Conservation (phyloP, 2,888 invertebrate species). For the Lucinisca nassula region DNA sequence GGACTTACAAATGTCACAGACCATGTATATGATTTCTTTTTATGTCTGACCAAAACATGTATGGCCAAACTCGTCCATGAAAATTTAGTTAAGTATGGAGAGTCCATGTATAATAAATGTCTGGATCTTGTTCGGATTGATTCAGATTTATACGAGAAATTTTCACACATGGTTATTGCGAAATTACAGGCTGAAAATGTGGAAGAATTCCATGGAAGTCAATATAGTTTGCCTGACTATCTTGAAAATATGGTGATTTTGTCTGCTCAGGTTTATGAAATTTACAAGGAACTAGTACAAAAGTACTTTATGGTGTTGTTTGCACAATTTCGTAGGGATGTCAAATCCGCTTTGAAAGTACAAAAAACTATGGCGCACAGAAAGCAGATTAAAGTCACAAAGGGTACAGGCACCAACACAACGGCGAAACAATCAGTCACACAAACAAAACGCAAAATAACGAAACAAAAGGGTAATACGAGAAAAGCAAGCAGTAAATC, state of each 20-base stretch:
- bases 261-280: not conserved
- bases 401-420: not conserved
- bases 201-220: not conserved
- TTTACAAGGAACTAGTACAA: not conserved
- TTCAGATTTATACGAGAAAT: not conserved
- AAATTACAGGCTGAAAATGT: not conserved
- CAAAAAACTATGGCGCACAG: not conserved
- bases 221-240: not conserved
- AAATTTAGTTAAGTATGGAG: no score
- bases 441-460: no score
- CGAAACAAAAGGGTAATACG: not conserved
- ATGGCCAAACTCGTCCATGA: no score
- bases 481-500: not conserved
- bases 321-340: not conserved
- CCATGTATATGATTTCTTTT: no score
- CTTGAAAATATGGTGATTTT: not conserved
- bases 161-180: not conserved
- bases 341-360: not conserved
- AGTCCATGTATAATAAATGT: not conserved
- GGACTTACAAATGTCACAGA: no score
- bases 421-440: no score
- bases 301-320: not conserved
- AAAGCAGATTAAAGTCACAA: not conserved
- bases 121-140: not conserved
- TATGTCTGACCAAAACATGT: no score